phyloP scores from a whole-genome alignment of 2,888 invertebrate genomes.

The Drosophila subquinaria region DNA sequence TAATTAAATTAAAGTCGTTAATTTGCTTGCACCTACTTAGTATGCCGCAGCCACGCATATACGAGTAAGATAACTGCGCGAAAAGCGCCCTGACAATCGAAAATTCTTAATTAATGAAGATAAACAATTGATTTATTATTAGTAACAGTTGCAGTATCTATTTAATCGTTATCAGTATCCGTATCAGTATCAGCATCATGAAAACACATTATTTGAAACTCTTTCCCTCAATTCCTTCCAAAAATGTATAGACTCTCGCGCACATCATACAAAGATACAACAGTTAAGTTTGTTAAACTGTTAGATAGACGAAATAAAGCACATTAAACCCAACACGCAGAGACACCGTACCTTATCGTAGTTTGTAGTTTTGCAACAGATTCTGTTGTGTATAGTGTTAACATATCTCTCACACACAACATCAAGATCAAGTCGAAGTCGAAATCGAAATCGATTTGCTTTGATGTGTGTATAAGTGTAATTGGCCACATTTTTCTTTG shows the following conservation, averaged over 20 bases:
- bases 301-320: conserved; percentile 1
- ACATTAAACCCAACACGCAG: conserved; percentile 9
- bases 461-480: conserved; percentile 55
- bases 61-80: conserved; percentile 53
- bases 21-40: conserved; percentile 86
- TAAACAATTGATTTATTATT: conserved; percentile 55
- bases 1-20: conserved; percentile 79
- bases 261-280: conserved; percentile 40
- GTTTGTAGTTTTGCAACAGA: conserved; percentile 34
- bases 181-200: conserved; percentile 48
- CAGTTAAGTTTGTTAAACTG: conserved; percentile 8
- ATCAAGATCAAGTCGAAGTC: conserved; percentile 19
- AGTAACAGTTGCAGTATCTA: conserved; percentile 42
- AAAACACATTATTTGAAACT: conserved; percentile 49
- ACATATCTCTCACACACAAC: conserved; percentile 11
- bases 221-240: conserved; percentile 41
- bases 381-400: conserved; percentile 24
- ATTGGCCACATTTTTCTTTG: conserved; percentile 43
- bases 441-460: conserved; percentile 29
- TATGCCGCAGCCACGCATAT: conserved; percentile 86
- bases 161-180: conserved; percentile 57
- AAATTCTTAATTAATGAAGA: conserved; percentile 33
- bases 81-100: conserved; percentile 26
- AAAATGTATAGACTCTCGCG: conserved; percentile 29
- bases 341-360: conserved; percentile 37